Evolutionary conservation across 2,113 vertebrate genomes (phyloP).

Genomic region (Pedionomus torquatus): DNA sequence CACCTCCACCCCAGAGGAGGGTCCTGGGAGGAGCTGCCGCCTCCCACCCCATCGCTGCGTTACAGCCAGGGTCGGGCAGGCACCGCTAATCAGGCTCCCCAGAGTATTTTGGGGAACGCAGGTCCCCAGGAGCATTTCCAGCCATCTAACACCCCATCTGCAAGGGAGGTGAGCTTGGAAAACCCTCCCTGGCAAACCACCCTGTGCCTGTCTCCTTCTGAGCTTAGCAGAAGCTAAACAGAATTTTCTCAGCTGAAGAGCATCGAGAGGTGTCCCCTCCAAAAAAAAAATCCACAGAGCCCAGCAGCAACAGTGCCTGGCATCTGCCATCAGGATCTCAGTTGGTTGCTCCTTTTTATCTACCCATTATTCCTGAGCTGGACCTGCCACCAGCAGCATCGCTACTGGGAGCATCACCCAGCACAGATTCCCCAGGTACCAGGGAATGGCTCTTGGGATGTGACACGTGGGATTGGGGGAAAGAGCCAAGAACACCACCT

Average conservation of each 20-base stretch:
- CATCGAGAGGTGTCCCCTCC: background rate
- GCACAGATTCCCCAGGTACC: background rate
- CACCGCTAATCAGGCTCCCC: rapidly evolving
- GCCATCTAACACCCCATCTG: background rate
- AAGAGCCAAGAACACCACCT: background rate
- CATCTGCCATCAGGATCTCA: background rate
- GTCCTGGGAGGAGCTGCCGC: rapidly evolving
- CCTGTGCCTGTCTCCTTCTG: background rate
- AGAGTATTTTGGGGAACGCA: background rate
- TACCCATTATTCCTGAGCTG: rapidly evolving
- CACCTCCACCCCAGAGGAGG: background rate
- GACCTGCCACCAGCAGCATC: background rate
- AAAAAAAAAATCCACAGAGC: background rate
- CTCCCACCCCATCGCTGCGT: background rate
- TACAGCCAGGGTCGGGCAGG: rapidly evolving
- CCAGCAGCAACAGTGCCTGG: background rate
- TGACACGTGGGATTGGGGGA: rapidly evolving
- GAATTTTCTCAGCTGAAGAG: background rate
- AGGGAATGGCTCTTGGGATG: background rate
- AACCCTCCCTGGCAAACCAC: background rate
- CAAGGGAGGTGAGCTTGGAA: background rate
- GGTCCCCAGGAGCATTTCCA: background rate
- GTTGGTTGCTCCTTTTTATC: background rate
- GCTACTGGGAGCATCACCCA: background rate
- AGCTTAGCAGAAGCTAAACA: background rate